Base-by-base conservation (phyloP, 23 tunicate species). In the Halocynthia aurantium region DNA sequence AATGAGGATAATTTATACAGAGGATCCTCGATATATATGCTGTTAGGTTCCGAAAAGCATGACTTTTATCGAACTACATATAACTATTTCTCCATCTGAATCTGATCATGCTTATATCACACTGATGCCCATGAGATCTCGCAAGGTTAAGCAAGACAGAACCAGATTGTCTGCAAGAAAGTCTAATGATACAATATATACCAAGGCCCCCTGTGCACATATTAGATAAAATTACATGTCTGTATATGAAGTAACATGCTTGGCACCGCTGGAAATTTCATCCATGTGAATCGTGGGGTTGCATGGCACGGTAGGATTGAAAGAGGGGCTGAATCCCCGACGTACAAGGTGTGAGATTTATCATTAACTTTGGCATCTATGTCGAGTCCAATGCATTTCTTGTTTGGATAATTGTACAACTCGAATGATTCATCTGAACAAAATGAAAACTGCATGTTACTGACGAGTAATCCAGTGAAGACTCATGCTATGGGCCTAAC, bases 361-460 rank as follows among this genome's bases (percentile, higher is more conserved):
- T 53, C 81, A n/a, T 50, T 31, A 31, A 31, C 21, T 51, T 31
- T 62, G 12, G 54, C 80, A 11, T 44, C 78, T 7, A 65, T 50
- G 61, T 74, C 66, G 6, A 78, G 73, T 6, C 71, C 73, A 62
- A 78, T 15, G 52, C 89, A 84, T 71, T n/a, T 69, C 6, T 63
- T 60, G 49, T 51, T 61, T 6, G 53, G 20, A 13, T 53, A 20
- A 60, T 66, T 73, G 76, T 85, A 85, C 22, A 85, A 76, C 8
- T 80, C 73, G 74, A 85, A 85, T 7, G 90, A 80, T n/a, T 78
- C 81, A 65, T 80, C 90, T 85, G 76, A 53, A 77, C 13, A 17
- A 57, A 54, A 49, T 10, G 15, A 58, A 58, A 58, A 58, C 17
- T 58, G 17, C 63, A 58, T 58, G 63, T 13, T 13, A 58, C 15